phyloP scores from a whole-genome alignment of 1,140 invertebrate species.

The Nymphalis io region DNA sequence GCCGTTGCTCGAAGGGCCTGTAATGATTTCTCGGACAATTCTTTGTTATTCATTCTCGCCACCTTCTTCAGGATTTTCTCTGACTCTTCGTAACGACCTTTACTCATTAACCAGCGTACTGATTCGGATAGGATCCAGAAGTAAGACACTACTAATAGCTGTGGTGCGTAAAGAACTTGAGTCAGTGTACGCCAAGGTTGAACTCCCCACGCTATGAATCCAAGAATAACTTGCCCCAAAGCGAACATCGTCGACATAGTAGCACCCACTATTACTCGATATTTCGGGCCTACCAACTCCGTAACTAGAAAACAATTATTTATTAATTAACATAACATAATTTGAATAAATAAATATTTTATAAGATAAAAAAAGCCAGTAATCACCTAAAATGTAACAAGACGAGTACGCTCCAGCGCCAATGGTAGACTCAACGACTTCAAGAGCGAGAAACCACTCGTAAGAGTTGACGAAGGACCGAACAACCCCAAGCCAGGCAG shows the following conservation, averaged over 20 bases:
- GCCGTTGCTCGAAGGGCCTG: conserved; percentile 61
- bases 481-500: conserved; percentile 83
- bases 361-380: too few relatives aligned
- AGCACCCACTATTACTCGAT: conserved; percentile 87
- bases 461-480: conserved; percentile 85
- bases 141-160: conserved; percentile 84
- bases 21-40: conserved; percentile 81
- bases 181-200: conserved; percentile 87
- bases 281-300: conserved; percentile 88
- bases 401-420: conserved; percentile 74
- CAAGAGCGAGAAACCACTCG: conserved; percentile 83
- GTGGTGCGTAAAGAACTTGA: conserved; percentile 85
- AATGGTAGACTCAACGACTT: conserved; percentile 84
- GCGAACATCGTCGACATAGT: conserved; percentile 86
- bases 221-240: conserved; percentile 86
- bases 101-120: conserved; percentile 89
- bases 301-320: conserved; percentile 82
- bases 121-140: conserved; percentile 85
- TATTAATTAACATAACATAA: not conserved
- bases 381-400: conserved; percentile 75
- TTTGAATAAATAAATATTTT: not conserved
- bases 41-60: conserved; percentile 84
- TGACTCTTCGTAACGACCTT: conserved; percentile 82
- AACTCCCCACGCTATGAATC: conserved; percentile 85
- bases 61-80: conserved; percentile 82